Conservation (phyloP, 2,888 invertebrate genomes). For the Polyploca ridens region DNA sequence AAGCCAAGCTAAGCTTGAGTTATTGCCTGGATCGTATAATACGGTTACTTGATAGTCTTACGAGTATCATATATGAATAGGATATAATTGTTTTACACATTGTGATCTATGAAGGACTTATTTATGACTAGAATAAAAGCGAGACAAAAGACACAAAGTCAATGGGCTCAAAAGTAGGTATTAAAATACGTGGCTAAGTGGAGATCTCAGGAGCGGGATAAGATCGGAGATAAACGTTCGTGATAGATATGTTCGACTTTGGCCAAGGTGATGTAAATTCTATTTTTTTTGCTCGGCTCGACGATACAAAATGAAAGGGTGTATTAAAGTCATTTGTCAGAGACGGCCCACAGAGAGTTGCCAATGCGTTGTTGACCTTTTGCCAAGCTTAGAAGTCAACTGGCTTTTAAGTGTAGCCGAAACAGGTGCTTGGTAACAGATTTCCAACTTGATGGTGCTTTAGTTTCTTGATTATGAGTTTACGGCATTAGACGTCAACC, state of each 20-base stretch:
- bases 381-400: no score
- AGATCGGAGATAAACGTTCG: neutral
- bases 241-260: no score
- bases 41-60: slow-evolving; percentile 40
- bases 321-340: no score
- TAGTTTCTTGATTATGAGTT: no score
- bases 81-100: slow-evolving; percentile 14
- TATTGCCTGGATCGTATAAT: slow-evolving; percentile 63
- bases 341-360: no score
- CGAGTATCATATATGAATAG: slow-evolving; percentile 24
- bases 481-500: no score
- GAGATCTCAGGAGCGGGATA: neutral
- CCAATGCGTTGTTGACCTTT: no score
- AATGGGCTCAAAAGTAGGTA: neutral
- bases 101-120: neutral
- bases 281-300: neutral
- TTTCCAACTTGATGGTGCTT: no score
- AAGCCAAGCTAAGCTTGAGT: slow-evolving; percentile 58
- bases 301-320: no score
- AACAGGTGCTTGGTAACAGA: no score
- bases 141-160: neutral
- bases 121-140: neutral
- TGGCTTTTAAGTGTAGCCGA: no score
- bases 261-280: no score
- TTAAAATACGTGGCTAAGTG: slow-evolving; percentile 1